Conservation (phyloP, 2,888 invertebrate genomes). For the Cyrtodaria siliqua region DNA sequence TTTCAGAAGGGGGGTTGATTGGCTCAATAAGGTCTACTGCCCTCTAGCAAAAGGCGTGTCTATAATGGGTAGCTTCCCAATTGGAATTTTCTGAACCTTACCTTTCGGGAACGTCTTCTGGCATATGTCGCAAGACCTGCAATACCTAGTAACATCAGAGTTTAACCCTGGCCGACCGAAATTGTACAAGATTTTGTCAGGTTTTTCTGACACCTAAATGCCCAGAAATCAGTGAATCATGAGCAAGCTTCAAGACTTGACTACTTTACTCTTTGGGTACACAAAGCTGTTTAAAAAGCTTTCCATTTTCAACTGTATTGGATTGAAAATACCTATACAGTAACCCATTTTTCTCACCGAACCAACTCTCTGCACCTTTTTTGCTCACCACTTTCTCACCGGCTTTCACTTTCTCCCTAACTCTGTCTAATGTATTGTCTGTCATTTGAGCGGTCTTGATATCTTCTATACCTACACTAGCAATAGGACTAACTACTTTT, state of each 20-base stretch:
- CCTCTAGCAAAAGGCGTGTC: background rate
- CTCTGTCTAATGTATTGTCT: too few relatives aligned
- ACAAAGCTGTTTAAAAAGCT: background rate
- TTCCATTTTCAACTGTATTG: background rate
- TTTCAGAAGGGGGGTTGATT: background rate
- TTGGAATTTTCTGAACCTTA: too few relatives aligned
- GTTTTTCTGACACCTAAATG: background rate
- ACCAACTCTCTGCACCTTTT: too few relatives aligned
- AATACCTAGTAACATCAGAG: background rate
- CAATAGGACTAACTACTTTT: too few relatives aligned
- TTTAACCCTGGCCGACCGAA: too few relatives aligned
- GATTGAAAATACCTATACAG: too few relatives aligned
- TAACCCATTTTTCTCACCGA: background rate
- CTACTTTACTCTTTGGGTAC: background rate
- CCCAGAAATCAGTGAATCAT: background rate
- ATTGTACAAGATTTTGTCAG: too few relatives aligned
- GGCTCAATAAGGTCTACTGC: background rate
- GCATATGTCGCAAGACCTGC: background rate
- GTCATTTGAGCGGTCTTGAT: too few relatives aligned
- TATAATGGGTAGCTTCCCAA: background rate
- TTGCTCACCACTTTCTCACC: too few relatives aligned
- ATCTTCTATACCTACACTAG: too few relatives aligned
- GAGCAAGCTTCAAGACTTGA: background rate
- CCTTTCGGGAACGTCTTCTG: background rate
- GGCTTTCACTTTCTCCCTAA: too few relatives aligned